Conservation (phyloP, 2,113 vertebrate species). For the Gymnarchus niloticus region DNA sequence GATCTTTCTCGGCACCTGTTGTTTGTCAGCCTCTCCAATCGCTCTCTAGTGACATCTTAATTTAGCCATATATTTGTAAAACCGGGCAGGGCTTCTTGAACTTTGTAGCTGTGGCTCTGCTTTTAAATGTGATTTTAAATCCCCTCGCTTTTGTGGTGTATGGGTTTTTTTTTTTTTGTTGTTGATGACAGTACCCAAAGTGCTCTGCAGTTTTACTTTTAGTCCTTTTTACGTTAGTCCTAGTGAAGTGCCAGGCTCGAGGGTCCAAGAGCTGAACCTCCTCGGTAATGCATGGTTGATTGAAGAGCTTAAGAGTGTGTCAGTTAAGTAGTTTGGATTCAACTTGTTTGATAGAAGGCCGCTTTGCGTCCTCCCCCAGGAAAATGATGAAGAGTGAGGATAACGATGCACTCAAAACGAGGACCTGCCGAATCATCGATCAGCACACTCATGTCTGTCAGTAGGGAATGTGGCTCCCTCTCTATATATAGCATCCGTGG, state of each 20-base stretch:
- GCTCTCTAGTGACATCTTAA: background rate
- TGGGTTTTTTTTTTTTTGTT: background rate
- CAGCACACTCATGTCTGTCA: slow-evolving; percentile 44
- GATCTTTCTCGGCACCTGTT: slow-evolving; percentile 33
- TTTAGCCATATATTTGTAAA: background rate
- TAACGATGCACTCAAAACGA: background rate
- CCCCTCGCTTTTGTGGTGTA: background rate
- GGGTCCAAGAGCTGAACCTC: background rate
- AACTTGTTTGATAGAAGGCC: background rate
- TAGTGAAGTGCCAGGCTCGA: background rate
- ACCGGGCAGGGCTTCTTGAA: background rate
- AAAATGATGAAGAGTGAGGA: background rate
- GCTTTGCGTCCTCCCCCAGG: too few relatives aligned
- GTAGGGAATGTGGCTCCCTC: slow-evolving; percentile 47
- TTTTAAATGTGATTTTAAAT: too few relatives aligned
- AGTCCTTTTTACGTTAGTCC: background rate
- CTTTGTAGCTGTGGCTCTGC: background rate
- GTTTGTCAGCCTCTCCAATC: background rate
- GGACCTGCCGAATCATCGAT: too few relatives aligned
- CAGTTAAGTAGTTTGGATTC: background rate
- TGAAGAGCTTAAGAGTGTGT: background rate
- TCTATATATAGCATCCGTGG: slow-evolving; percentile 59
- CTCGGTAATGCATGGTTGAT: background rate
- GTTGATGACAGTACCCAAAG: background rate
- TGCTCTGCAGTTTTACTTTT: background rate